These are phyloP conservation scores for Pyrocoelia pectoralis DNA, from an alignment of 2,888 invertebrate genomes.

Conservation along the genomic window DNA sequence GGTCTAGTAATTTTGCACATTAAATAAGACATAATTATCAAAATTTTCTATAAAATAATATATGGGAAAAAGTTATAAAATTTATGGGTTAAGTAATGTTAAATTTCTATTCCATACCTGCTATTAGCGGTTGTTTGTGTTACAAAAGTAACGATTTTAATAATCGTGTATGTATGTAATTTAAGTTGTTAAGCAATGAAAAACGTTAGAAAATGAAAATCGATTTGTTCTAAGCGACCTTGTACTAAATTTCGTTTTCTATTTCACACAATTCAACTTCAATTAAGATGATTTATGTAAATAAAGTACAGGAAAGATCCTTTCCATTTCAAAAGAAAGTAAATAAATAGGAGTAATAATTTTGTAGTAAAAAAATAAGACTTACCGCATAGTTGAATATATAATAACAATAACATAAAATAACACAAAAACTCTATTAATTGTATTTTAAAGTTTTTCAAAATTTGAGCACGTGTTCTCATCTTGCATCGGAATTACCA, in stretches of 20 bases:
- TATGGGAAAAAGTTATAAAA: too few species aligned
- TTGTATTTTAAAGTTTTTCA: slow-evolving; percentile 2
- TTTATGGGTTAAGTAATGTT: too few species aligned
- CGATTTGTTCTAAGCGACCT: background rate
- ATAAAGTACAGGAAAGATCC: slow-evolving; percentile 3
- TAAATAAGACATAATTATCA: too few species aligned
- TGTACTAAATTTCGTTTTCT: background rate
- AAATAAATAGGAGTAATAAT: too few species aligned
- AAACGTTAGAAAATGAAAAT: too few species aligned
- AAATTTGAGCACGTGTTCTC: slow-evolving; percentile 7
- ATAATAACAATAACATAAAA: slow-evolving; percentile 13
- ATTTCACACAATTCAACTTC: background rate
- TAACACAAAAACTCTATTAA: background rate
- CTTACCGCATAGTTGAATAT: slow-evolving; percentile 8
- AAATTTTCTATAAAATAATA: too few species aligned
- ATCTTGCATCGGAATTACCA: slow-evolving; percentile 10
- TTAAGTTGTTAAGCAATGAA: background rate
- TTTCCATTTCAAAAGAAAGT: slow-evolving; percentile 16
- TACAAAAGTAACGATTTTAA: too few species aligned
- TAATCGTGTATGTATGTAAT: background rate
- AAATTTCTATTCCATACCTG: too few species aligned
- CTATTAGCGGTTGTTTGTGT: too few species aligned
- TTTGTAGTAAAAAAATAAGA: background rate
- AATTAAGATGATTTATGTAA: background rate
- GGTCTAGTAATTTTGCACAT: too few species aligned